These are phyloP conservation scores for Melanerpes aurifrons DNA, from an alignment of 2,113 vertebrate species.

Conservation along the genomic window DNA sequence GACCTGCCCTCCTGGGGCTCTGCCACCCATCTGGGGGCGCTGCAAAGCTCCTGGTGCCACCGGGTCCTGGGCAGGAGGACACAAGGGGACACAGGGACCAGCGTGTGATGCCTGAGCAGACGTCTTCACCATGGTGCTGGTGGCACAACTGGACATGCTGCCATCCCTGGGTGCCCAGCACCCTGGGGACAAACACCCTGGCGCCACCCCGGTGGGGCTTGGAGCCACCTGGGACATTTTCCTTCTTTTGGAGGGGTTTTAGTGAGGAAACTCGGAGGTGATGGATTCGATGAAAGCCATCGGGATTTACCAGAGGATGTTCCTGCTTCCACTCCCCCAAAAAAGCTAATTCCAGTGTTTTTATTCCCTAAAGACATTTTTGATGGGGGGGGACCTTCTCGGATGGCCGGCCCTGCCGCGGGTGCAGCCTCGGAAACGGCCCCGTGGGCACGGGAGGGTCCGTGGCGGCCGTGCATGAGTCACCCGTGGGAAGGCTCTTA, in stretches of 20 bases:
- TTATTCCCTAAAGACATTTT: fast-evolving
- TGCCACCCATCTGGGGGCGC: neutral
- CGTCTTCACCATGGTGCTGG: fast-evolving
- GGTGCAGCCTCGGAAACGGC: neutral
- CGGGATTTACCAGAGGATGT: neutral
- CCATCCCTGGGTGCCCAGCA: fast-evolving
- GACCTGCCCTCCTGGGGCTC: neutral
- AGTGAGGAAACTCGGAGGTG: fast-evolving
- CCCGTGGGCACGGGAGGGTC: slow-evolving; percentile 27
- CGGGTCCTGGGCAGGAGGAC: fast-evolving
- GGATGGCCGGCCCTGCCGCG: neutral
- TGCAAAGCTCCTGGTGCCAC: neutral
- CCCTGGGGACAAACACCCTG: neutral
- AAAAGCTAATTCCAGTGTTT: fast-evolving
- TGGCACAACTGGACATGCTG: neutral
- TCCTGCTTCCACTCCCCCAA: neutral
- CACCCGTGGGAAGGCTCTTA: slow-evolving; percentile 14
- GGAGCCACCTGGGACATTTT: fast-evolving
- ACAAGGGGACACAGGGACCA: fast-evolving
- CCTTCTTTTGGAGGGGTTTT: fast-evolving
- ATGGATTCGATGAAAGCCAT: neutral
- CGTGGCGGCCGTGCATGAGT: neutral
- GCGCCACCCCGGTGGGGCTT: fast-evolving
- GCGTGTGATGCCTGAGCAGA: fast-evolving
- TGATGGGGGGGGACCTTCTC: neutral